Evolutionary conservation across 2,113 vertebrate species (phyloP).

Genomic region (Cyphomyrus plagiostoma): DNA sequence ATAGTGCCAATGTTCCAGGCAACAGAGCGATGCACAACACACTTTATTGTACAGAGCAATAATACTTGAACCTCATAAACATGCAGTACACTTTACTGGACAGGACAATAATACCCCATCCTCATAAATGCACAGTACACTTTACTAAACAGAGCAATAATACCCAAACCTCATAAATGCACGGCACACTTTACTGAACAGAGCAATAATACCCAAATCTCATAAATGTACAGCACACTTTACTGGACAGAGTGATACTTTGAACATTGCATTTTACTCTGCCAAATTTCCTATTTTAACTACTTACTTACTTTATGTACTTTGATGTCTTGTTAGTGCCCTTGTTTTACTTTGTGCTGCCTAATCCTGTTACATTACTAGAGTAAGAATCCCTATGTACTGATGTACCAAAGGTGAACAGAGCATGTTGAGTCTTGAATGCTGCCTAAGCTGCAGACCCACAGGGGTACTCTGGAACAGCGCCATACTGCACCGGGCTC

Average conservation of each 20-base stretch:
- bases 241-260: background rate
- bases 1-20: background rate
- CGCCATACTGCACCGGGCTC: background rate
- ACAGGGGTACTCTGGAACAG: background rate
- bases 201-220: background rate
- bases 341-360: background rate
- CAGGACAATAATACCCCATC: background rate
- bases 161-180: background rate
- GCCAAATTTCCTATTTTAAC: background rate
- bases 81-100: background rate
- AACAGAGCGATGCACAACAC: background rate
- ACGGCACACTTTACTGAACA: background rate
- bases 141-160: background rate
- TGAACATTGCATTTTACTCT: background rate
- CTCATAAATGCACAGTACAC: background rate
- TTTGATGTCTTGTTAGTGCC: background rate
- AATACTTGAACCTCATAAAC: background rate
- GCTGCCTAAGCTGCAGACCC: background rate
- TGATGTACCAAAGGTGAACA: background rate
- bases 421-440: background rate
- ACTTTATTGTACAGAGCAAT: background rate
- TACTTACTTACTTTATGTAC: background rate
- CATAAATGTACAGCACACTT: background rate
- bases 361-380: background rate
- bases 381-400: background rate